Evolutionary conservation across 2,113 vertebrate species (phyloP).

Genomic region (Catagonus wagneri): DNA sequence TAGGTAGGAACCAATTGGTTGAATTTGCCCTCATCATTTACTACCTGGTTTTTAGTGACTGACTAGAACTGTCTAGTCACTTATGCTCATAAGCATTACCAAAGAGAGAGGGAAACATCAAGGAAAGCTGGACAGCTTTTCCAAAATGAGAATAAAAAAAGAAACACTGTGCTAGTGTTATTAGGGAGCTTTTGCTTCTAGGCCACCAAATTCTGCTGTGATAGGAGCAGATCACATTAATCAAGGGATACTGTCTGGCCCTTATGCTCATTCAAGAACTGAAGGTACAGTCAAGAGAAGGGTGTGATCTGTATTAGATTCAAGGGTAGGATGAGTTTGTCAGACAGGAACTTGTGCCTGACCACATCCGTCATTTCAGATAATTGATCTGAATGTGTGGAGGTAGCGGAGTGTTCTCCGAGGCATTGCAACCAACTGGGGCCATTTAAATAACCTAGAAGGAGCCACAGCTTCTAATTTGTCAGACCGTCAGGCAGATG

Average conservation of each 20-base stretch:
- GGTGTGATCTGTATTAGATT: slow-evolving; percentile 39
- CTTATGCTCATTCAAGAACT: slow-evolving; percentile 43
- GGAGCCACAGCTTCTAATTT: slow-evolving; percentile 72
- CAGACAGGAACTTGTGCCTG: slow-evolving; percentile 58
- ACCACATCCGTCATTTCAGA: slow-evolving; percentile 6
- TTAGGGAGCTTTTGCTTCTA: not conserved
- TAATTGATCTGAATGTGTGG: slow-evolving; percentile 63
- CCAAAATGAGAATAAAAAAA: not conserved
- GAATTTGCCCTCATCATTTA: not conserved
- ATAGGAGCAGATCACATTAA: not conserved
- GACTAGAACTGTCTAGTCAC: not conserved
- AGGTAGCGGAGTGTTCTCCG: slow-evolving; percentile 47
- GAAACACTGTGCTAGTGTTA: not conserved
- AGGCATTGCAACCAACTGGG: not conserved
- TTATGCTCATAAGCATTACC: not conserved
- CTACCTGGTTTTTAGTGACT: not conserved
- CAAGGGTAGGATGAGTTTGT: slow-evolving; percentile 64
- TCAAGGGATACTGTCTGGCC: slow-evolving; percentile 17
- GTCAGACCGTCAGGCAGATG: slow-evolving; percentile 55
- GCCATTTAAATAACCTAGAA: slow-evolving; percentile 41
- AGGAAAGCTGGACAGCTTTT: not conserved
- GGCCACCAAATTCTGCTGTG: not conserved
- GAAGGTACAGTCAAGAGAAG: not conserved
- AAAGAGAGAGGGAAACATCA: not conserved
- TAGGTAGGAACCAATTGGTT: not conserved